Percentiles rank a stretch among this genome's conserved stretches.
Evolutionary conservation across 1,140 invertebrate genomes (phyloP).

Genomic region (Lucilia sericata): DNA sequence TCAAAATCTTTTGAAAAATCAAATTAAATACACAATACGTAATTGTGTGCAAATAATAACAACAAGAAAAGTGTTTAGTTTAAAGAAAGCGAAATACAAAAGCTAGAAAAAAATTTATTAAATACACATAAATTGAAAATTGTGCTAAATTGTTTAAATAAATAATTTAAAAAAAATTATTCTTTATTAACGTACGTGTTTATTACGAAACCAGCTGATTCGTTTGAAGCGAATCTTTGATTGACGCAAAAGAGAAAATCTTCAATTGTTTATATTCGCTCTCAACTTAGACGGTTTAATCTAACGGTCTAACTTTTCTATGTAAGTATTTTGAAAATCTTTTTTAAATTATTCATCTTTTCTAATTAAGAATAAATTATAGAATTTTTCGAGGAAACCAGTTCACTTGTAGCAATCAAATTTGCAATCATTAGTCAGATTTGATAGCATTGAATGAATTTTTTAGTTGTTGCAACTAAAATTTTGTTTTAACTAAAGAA

Average conservation of each 20-base stretch:
- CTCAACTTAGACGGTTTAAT: background rate
- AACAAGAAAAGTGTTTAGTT: background rate
- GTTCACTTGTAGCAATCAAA: too few species aligned
- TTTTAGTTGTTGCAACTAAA: too few species aligned
- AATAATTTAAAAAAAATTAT: background rate
- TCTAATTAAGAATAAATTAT: too few species aligned
- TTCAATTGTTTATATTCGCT: background rate
- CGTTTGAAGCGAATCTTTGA: background rate
- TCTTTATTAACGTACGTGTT: background rate
- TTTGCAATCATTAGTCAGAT: too few species aligned
- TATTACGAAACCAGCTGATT: background rate
- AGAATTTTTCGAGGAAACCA: too few species aligned
- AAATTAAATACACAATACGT: background rate
- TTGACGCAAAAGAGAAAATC: background rate
- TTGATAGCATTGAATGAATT: too few species aligned
- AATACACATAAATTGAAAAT: background rate
- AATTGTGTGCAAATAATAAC: background rate
- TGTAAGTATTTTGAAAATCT: background rate
- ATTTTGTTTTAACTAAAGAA: too few species aligned
- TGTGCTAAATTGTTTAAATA: conserved; percentile 4
- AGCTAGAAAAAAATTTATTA: background rate
- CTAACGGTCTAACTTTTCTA: conserved; percentile 4
- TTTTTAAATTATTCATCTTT: too few species aligned
- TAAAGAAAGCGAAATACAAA: background rate
- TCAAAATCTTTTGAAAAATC: background rate